Evolutionary conservation across 1,140 invertebrate species (phyloP), one percentile per base, ranked within the genome.

Genomic region (Apis dorsata): DNA sequence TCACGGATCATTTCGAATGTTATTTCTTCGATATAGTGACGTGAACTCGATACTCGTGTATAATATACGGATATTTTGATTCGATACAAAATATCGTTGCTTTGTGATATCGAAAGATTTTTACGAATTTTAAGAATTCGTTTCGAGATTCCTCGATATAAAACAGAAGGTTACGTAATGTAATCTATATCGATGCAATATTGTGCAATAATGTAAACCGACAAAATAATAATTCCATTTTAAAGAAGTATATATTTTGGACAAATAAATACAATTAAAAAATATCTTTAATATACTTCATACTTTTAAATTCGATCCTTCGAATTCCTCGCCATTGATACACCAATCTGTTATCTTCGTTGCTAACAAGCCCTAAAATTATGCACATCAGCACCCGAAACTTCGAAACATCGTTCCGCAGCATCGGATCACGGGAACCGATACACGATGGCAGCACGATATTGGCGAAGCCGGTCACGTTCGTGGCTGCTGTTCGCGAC

Each of bases 401-500:
- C 44, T 74, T 55, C 17, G 49, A 73, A 73, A 66, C 53, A 24
- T 8, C n/a, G 51, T 65, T 24, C 4, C 66, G 10, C 24, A 10
- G 15, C 19, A 13, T 55, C 44, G 49, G 59, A 80, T 76, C 73
- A 80, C 13, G 11, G 44, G 55, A 11, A 21, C 28, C 71, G 34
- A 74, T 63, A 63, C 69, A 57, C 28, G 34, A 62, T 49, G 70
- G 24, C 15, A 19, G 8, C 34, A 44, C 11, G 34, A 2, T 8
- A 8, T 77, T 82, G 55, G 70, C 57, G 19, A 82, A 53, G 13
- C 86, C 49, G 79, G 34, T 86, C 86, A 87, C 86, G 86, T 87
- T 44, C 76, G 76, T 28, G 81, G 86, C 85, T 73, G 81, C 74
- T 83, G 85, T 75, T 84, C 72, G 85, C 86, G 66, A 73, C 84